These are phyloP conservation scores for Semibalanus balanoides DNA, from an alignment of 1,140 invertebrate species.

Conservation along the genomic window DNA sequence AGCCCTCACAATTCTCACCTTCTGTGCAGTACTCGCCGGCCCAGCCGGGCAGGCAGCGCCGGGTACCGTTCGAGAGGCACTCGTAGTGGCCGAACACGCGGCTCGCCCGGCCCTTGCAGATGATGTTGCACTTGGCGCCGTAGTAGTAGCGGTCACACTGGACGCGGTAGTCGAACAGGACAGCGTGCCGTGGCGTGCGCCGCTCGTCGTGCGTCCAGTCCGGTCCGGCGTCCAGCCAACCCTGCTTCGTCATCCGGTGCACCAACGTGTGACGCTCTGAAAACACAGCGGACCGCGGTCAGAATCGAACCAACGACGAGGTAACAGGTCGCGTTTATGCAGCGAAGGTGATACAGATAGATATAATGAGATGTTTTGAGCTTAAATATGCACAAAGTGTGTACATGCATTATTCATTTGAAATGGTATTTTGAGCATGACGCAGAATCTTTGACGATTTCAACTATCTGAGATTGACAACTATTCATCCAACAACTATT, in stretches of 20 bases:
- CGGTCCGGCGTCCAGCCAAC: constrained; percentile 61
- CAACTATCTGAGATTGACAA: too few species aligned
- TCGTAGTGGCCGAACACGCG: constrained; percentile 88
- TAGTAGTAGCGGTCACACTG: constrained; percentile 85
- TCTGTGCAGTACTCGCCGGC: constrained; percentile 73
- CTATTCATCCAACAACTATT: too few species aligned
- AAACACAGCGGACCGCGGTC: too few species aligned
- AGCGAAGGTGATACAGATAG: too few species aligned
- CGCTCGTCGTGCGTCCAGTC: constrained; percentile 66
- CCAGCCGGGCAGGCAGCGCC: constrained; percentile 82
- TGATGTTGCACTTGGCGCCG: constrained; percentile 71
- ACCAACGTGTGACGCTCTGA: constrained; percentile 37
- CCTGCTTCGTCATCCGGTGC: constrained; percentile 61
- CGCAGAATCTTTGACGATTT: too few species aligned
- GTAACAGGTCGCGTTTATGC: too few species aligned
- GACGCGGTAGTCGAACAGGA: constrained; percentile 80
- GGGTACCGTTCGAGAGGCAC: constrained; percentile 77
- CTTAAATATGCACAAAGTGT: too few species aligned
- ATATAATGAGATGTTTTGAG: too few species aligned
- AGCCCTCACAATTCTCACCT: constrained; percentile 52
- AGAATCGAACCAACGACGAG: too few species aligned
- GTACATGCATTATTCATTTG: too few species aligned
- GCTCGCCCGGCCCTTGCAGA: constrained; percentile 66
- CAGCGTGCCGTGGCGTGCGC: constrained; percentile 40
- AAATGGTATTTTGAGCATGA: too few species aligned